Base-by-base conservation (phyloP, 2,888 invertebrate genomes). In the Aspidiotus destructor region DNA sequence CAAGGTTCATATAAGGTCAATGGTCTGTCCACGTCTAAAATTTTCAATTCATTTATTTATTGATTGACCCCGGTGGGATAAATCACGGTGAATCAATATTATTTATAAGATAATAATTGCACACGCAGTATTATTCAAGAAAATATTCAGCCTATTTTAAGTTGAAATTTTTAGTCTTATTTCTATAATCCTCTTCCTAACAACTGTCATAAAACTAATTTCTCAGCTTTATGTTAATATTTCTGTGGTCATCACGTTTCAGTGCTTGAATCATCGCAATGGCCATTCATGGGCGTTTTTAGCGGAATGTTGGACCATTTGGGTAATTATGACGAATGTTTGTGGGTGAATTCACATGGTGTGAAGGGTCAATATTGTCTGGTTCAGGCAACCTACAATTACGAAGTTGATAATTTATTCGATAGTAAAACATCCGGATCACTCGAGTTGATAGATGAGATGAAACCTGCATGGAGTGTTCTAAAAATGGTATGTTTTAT, bases 331-430 rank as follows among this genome's bases (percentile, higher is more conserved):
- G 73, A 73, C 41, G 71, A 73, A 69, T 73, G 73, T 44, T 62
- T 73, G 8, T 44, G 60, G 3, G 68, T 72, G 0, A 53, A 64
- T 1, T 52, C 60, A 13, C 61, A 68, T n/a, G 41, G 52, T 9
- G 17, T 71, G 40, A 60, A 41, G n/a, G 73, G 73, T 7, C 71
- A 72, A 53, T 73, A 73, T 64, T 73, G 73, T 62, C 60, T 73
- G 44, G 69, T 71, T 9, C 69, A 70, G 44, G 61, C 72, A 28
- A 55, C 41, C 13, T 71, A 72, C 57, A 69, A 67, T 48, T 48
- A 13, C 6, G n/a, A 48, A 11, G n/a, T 48, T n/a, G n/a, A n/a
- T n/a, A 13, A 11, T n/a, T 11, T 13, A 48, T 13, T 3, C 10
- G 3, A 11, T 6, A 11, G 48, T 2, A 11, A n/a, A 13, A 13